These are phyloP conservation scores for Drosophila siamana DNA, from an alignment of 2,888 invertebrate genomes.

Conservation along the genomic window DNA sequence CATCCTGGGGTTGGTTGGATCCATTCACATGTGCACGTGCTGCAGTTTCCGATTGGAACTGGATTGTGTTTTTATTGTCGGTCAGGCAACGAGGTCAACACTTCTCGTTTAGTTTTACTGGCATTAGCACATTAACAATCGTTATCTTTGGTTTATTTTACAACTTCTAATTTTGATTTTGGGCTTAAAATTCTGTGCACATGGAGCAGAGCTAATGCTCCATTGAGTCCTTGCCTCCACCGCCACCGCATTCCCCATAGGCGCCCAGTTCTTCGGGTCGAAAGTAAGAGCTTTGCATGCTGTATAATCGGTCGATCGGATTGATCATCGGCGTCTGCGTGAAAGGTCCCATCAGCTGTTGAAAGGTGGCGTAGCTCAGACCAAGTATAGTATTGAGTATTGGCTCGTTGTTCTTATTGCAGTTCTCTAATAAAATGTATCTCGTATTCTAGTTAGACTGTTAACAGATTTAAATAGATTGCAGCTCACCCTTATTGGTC, in stretches of 20 bases:
- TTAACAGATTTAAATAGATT: neutral
- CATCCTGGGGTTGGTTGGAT: slow-evolving; percentile 6
- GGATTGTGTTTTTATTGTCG: neutral
- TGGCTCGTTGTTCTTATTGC: slow-evolving; percentile 85
- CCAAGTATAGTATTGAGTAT: slow-evolving; percentile 85
- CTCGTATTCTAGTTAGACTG: neutral
- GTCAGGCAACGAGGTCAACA: slow-evolving; percentile 5
- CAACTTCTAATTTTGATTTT: slow-evolving; percentile 83
- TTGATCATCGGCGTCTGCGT: slow-evolving; percentile 86
- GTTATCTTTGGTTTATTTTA: slow-evolving; percentile 70
- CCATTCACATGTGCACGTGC: slow-evolving; percentile 53
- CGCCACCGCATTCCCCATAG: slow-evolving; percentile 78
- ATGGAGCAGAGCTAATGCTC: slow-evolving; percentile 64
- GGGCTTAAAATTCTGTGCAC: slow-evolving; percentile 65
- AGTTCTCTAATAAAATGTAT: slow-evolving; percentile 77
- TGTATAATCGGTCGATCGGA: slow-evolving; percentile 88
- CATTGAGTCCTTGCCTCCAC: slow-evolving; percentile 72
- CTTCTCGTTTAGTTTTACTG: slow-evolving; percentile 35
- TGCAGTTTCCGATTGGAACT: slow-evolving; percentile 19
- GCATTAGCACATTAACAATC: slow-evolving; percentile 70
- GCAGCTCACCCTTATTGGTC: slow-evolving; percentile 83
- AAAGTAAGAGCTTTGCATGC: slow-evolving; percentile 89
- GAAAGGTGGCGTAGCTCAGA: slow-evolving; percentile 85
- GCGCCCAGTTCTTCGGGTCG: slow-evolving; percentile 86
- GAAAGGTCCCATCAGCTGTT: slow-evolving; percentile 85